Base-by-base conservation (phyloP, 2,113 vertebrate species). In the Dunckerocampus dactyliophorus region DNA sequence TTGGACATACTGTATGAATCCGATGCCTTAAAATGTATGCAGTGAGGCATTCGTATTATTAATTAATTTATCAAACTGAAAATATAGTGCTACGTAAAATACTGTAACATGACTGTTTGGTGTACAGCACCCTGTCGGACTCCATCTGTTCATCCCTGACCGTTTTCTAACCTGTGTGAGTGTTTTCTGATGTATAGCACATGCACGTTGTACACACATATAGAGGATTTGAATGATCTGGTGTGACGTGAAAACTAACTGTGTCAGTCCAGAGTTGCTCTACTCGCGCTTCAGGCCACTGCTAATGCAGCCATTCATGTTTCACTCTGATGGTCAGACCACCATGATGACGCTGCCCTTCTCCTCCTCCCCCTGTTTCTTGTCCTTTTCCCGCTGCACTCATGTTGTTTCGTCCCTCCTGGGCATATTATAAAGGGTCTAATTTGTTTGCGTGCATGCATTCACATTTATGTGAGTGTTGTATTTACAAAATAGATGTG, bases 291-390 rank as follows among this genome's bases (percentile, higher is more conserved):
- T 71, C 81, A 85, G 85, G 84, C 76, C 67, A 58, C 60, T 68
- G 74, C 73, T 69, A 69, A 80, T 52, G 53, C 81, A 86, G 82
- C 83, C 82, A 85, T 82, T 87, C 79, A 83, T 70, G 77, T 84
- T 76, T 82, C 81, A 70, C 60, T 82, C 20, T 1, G 72, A 75
- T 52, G 70, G 81, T 88, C 82, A 84, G 87, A 84, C 85, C 87
- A 88, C 85, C 76, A 57, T 15, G 72, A 85, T 85, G 83, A 86
- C 76, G 74, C 76, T 69, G 20, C 77, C 72, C 73, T 63, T 77
- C 69, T 62, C 68, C 59, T 68, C 45, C 63, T 60, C 65, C 64
- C 55, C 51, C 63, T 60, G 47, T 55, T 71, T 56, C 69, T 64
- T 65, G 51, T 59, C 57, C 66, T 53, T 43, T 55, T 47, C 62